phyloP scores from a whole-genome alignment of 2,797 vertebrate genomes.

The Helostoma temminkii region DNA sequence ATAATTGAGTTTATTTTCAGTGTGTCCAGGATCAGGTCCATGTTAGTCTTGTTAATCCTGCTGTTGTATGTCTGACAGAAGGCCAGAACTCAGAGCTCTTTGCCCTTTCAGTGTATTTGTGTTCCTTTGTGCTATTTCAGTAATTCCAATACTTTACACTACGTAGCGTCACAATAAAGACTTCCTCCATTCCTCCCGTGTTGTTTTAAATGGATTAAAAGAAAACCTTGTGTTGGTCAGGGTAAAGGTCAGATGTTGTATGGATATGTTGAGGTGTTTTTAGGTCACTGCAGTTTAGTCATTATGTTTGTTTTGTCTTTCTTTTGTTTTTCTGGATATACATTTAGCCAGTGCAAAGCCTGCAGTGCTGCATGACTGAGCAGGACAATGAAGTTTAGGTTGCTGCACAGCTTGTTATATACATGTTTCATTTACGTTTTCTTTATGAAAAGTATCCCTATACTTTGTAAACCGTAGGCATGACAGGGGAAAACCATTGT shows the following conservation, averaged over 20 bases:
- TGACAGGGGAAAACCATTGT: conserved; percentile 18
- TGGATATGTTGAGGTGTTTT: conserved; percentile 41
- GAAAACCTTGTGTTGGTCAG: conserved; percentile 24
- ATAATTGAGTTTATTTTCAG: conserved; percentile 64
- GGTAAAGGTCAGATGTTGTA: conserved; percentile 51
- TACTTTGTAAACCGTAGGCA: conserved; percentile 18
- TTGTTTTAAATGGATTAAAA: conserved; percentile 51
- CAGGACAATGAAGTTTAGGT: conserved; percentile 50
- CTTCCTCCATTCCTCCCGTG: conserved; percentile 47
- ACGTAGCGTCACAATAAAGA: conserved; percentile 37
- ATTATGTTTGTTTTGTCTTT: conserved; percentile 65
- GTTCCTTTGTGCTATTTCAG: conserved; percentile 47
- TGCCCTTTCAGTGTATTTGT: conserved; percentile 42
- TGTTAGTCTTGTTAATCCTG: conserved; percentile 59
- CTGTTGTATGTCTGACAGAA: conserved; percentile 47
- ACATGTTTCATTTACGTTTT: conserved; percentile 44
- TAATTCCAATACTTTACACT: conserved; percentile 56
- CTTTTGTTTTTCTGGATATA: conserved; percentile 56
- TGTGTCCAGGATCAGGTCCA: conserved; percentile 19
- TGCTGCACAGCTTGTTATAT: conserved; percentile 31
- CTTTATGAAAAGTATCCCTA: conserved; percentile 36
- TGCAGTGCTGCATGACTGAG: conserved; percentile 20
- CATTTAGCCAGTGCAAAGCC: conserved; percentile 46
- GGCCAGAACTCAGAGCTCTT: conserved; percentile 29
- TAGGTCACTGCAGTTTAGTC: conserved; percentile 48